Base-by-base conservation (phyloP, 1,140 invertebrate species). In the Conus betulinus region DNA sequence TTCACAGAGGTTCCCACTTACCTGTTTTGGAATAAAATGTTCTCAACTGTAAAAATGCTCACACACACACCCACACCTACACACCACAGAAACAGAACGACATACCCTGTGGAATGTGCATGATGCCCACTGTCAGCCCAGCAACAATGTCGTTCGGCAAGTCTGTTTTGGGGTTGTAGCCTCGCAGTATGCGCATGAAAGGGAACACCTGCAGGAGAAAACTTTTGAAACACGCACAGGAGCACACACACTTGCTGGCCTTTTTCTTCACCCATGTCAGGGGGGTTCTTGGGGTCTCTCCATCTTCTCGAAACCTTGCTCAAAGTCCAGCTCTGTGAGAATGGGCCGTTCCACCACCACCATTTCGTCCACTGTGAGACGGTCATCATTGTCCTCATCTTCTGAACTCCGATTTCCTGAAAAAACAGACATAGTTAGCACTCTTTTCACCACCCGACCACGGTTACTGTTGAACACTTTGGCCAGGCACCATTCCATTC, bases 61-160 rank as follows among this genome's bases (percentile, higher is more conserved):
- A 39, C 52, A 87, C 85, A n/a, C 85, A 78, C 25, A 74, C 53
- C 78, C 85, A 79, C 20, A 76, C 84, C 2, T 1, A 67, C 84
- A 81, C 17, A 51, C 55, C 51, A 81, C n/a, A n/a, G 15, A 15
- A 52, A 10, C 13, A 23, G 13, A 78, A 52, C 51, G 55, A 78
- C 90, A 95, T 95, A 93, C 96, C 95, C 93, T 96, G 96, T 57
- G 96, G 96, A 84, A 96, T 95, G 89, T 96, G 96, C 95, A 96
- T 96, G 55, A 96, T 94, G 51, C 95, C 96, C 10, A 96, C 94
- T 3, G 96, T 96, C 7, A 96, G 81, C 10, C 96, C 96, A 52
- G 96, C 94, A 51, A 96, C 91, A 51, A 96, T 88, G 90, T 96
- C 96, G 15, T 89, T 89, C 0, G 92, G 60, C 0, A 96, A 87